Evolutionary conservation across 2,797 vertebrate species (phyloP).

Genomic region (Dicrostonyx torquatus): DNA sequence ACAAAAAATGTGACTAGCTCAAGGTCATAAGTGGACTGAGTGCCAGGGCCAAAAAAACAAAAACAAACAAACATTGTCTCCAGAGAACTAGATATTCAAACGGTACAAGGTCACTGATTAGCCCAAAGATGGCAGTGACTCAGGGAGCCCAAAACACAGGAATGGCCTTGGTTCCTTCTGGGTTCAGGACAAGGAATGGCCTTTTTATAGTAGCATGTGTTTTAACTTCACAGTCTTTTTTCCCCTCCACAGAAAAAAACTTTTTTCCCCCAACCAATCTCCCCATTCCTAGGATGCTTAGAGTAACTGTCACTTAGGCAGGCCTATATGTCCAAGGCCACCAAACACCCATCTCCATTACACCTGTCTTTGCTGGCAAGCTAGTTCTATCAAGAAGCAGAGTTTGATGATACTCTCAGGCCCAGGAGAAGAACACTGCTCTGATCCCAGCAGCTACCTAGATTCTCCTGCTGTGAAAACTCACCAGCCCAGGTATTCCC

Average conservation of each 20-base stretch:
- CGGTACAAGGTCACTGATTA: conserved; percentile 50
- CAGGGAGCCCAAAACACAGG: neutral
- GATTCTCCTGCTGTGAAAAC: accelerated
- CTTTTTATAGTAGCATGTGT: neutral
- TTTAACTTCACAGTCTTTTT: neutral
- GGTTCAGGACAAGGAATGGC: neutral
- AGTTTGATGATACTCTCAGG: neutral
- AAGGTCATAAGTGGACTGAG: conserved; percentile 44
- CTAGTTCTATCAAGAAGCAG: neutral
- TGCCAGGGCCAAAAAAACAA: conserved; percentile 40
- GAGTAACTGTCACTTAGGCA: neutral
- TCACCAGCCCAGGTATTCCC: neutral
- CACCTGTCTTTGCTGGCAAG: neutral
- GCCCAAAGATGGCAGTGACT: neutral
- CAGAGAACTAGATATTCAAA: conserved; percentile 12
- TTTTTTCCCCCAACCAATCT: neutral
- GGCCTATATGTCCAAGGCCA: neutral
- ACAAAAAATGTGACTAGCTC: conserved; percentile 22
- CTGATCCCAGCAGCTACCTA: accelerated
- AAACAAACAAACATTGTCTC: conserved; percentile 59
- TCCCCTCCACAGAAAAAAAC: neutral
- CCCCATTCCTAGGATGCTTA: neutral
- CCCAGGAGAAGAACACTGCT: neutral
- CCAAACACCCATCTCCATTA: neutral
- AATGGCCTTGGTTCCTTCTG: neutral